phyloP scores from a whole-genome alignment of 1,140 invertebrate genomes.

The Eulimnadia texana region DNA sequence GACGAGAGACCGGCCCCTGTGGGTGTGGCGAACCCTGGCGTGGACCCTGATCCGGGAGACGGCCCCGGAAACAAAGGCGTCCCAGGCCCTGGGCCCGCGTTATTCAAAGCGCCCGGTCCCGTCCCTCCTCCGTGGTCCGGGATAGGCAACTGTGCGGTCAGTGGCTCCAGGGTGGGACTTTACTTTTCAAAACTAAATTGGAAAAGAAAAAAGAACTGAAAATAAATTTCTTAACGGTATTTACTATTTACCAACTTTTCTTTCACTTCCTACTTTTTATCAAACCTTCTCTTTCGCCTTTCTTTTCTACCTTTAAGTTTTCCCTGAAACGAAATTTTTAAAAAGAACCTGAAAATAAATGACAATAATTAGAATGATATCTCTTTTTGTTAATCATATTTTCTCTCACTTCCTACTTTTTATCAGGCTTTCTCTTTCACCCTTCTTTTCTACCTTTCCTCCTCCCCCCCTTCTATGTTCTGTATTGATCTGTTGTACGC shows the following conservation, averaged over 20 bases:
- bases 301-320: not conserved
- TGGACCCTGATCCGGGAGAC: constrained; percentile 13
- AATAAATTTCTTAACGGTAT: not conserved
- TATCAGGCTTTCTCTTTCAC: not conserved
- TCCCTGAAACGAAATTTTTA: too few species aligned
- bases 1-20: not conserved
- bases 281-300: not conserved
- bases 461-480: not conserved
- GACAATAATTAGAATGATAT: too few species aligned
- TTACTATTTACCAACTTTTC: too few species aligned
- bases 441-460: not conserved
- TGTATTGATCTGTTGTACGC: not conserved
- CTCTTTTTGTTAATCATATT: too few species aligned
- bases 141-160: constrained; percentile 3
- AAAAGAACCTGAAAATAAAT: too few species aligned
- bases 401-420: not conserved
- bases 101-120: constrained; percentile 6
- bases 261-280: not conserved
- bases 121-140: constrained; percentile 8
- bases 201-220: not conserved
- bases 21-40: constrained; percentile 12
- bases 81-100: constrained; percentile 8
- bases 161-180: constrained; percentile 10
- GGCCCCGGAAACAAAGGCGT: constrained; percentile 16
- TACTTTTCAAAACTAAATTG: not conserved